phyloP scores from a whole-genome alignment of 1,140 invertebrate genomes.

The Drosophila serrata region DNA sequence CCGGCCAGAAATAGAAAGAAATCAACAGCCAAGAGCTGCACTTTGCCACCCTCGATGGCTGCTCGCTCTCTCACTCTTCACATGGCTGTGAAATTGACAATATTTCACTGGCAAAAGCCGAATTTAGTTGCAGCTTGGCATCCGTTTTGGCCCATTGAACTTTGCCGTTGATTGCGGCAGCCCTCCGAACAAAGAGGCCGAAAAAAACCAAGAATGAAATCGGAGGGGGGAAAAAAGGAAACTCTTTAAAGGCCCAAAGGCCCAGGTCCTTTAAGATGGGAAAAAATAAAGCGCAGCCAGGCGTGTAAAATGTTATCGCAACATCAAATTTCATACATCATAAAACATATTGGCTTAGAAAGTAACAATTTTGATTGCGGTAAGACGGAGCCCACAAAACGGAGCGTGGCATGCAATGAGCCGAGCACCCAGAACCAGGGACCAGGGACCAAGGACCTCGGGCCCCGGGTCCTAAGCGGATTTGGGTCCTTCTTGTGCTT shows the following conservation, averaged over 20 bases:
- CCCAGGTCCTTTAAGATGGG: slow-evolving; percentile 34
- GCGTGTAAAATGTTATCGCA: slow-evolving; percentile 83
- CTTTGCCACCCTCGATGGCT: slow-evolving; percentile 17
- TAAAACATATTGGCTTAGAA: slow-evolving; percentile 84
- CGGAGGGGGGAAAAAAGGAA: slow-evolving; percentile 25
- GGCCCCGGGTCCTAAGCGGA: slow-evolving; percentile 53
- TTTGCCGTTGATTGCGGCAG: slow-evolving; percentile 70
- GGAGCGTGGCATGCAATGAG: slow-evolving; percentile 71
- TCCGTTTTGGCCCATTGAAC: slow-evolving; percentile 75
- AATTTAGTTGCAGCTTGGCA: slow-evolving; percentile 76
- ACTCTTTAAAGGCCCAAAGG: slow-evolving; percentile 43
- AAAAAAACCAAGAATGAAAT: slow-evolving; percentile 14
- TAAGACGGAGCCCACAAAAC: slow-evolving; percentile 68
- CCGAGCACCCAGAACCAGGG: slow-evolving; percentile 22
- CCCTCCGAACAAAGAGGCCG: slow-evolving; percentile 26
- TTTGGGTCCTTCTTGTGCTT: slow-evolving; percentile 30
- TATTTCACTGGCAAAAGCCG: slow-evolving; percentile 73
- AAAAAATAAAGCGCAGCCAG: slow-evolving; percentile 74
- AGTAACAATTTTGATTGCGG: slow-evolving; percentile 84
- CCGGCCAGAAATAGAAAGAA: slow-evolving; percentile 6
- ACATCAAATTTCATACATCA: slow-evolving; percentile 84
- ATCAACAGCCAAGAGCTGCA: slow-evolving; percentile 36
- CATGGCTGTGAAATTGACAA: slow-evolving; percentile 70
- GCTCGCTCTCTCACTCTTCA: slow-evolving; percentile 12
- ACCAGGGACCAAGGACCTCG: neutral